Percentiles rank a stretch among this genome's conserved stretches.
Conservation (phyloP, 2,113 vertebrate genomes). For the Tenrec ecaudatus region DNA sequence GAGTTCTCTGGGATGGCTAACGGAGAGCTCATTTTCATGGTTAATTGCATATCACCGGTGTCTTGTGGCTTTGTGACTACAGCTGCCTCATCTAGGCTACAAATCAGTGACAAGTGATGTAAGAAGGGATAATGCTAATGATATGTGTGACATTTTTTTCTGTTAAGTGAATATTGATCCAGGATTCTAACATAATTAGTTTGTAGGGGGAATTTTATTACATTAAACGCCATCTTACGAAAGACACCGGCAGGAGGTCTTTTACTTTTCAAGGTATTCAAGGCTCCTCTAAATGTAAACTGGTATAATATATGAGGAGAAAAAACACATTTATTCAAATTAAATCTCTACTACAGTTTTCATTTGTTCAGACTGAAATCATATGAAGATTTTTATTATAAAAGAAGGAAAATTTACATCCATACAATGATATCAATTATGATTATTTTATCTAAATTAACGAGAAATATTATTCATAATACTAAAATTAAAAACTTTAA, state of each 20-base stretch:
- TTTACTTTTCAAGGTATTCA: neutral
- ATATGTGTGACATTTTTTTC: neutral
- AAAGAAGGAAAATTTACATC: conserved; percentile 30
- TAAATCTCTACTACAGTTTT: neutral
- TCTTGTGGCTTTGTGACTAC: neutral
- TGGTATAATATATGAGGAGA: neutral
- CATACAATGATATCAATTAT: neutral
- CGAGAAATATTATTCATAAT: neutral
- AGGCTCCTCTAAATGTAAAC: neutral
- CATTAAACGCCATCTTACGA: neutral
- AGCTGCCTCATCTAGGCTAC: neutral
- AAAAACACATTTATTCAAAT: neutral
- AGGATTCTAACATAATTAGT: neutral
- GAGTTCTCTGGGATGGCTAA: accelerated
- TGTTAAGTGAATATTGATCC: conserved; percentile 12
- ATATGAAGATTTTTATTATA: neutral
- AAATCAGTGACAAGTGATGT: conserved; percentile 9
- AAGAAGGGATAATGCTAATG: neutral
- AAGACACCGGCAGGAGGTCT: neutral
- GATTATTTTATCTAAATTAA: neutral
- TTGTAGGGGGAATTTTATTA: conserved; percentile 13
- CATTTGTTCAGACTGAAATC: neutral
- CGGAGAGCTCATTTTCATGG: neutral
- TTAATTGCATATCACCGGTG: neutral
- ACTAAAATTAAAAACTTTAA: too few species aligned